These are phyloP conservation scores for Drosophila gunungcola DNA, from an alignment of 1,140 invertebrate species.

Conservation along the genomic window DNA sequence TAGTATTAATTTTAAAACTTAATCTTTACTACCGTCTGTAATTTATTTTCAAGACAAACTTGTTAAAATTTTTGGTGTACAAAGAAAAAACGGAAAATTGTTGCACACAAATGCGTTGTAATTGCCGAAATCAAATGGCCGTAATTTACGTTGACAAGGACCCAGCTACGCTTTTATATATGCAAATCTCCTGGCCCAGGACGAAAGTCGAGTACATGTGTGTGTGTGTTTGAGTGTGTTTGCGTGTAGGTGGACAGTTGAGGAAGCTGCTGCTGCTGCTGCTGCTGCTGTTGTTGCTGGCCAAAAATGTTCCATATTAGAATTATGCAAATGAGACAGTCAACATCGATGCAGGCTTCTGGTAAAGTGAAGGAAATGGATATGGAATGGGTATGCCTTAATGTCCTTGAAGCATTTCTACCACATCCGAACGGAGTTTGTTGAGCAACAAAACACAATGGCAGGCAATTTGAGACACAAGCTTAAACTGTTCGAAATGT, in stretches of 20 bases:
- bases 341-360: constrained; percentile 34
- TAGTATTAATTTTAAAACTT: too few relatives aligned
- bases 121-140: constrained; percentile 80
- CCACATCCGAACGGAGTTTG: constrained; percentile 41
- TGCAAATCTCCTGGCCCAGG: constrained; percentile 65
- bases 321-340: constrained; percentile 77
- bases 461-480: constrained; percentile 37
- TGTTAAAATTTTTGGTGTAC: too few relatives aligned
- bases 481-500: constrained; percentile 30
- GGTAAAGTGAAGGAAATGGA: not conserved
- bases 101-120: constrained; percentile 82
- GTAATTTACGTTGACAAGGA: constrained; percentile 75
- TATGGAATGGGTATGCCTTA: not conserved
- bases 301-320: constrained; percentile 79
- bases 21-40: too few relatives aligned
- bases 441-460: constrained; percentile 14
- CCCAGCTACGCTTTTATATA: constrained; percentile 74
- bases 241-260: constrained; percentile 51
- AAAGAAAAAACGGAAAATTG: constrained; percentile 44
- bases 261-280: constrained; percentile 20
- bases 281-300: constrained; percentile 10
- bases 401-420: constrained; percentile 31
- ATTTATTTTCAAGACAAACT: too few relatives aligned
- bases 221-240: constrained; percentile 6
- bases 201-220: constrained; percentile 3